These are phyloP conservation scores for Antitype chi DNA, from an alignment of 2,888 invertebrate species.

Conservation along the genomic window DNA sequence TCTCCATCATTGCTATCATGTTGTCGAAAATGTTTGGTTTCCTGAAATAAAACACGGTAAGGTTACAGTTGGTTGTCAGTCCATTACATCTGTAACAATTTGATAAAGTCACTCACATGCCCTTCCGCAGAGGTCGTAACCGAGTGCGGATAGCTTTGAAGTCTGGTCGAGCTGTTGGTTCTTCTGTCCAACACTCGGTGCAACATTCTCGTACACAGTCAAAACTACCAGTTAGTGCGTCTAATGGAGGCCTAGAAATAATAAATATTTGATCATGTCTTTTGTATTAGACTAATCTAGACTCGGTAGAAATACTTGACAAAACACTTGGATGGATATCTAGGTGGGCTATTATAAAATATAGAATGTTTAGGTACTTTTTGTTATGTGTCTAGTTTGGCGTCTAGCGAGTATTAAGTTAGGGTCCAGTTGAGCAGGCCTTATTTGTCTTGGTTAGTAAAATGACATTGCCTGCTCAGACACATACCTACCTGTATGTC, in stretches of 20 bases:
- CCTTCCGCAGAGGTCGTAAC: conserved; percentile 95
- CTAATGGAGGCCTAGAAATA: conserved; percentile 93
- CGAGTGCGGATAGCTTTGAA: conserved; percentile 95
- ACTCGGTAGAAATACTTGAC: neutral
- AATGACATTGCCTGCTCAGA: conserved; percentile 62
- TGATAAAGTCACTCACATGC: conserved; percentile 93
- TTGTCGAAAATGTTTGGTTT: conserved; percentile 99
- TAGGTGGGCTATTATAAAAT: neutral
- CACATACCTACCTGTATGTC: conserved; percentile 91
- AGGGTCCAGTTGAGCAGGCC: conserved; percentile 40
- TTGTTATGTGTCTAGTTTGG: conserved; percentile 4
- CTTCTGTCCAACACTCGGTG: conserved; percentile 96
- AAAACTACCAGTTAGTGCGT: conserved; percentile 94
- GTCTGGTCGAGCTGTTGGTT: conserved; percentile 95
- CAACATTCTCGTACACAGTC: conserved; percentile 96
- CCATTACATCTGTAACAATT: neutral
- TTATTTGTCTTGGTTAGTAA: conserved; percentile 29
- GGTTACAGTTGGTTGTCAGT: neutral
- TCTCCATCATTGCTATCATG: conserved; percentile 99
- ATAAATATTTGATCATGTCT: neutral
- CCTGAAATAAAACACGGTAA: conserved; percentile 87
- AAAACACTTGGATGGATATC: neutral
- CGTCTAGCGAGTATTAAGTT: neutral
- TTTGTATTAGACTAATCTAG: neutral
- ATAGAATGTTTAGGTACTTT: neutral